Evolutionary conservation across 2,113 vertebrate genomes (phyloP), one percentile per base, ranked within the genome.

Genomic region (Thomomys bottae): DNA sequence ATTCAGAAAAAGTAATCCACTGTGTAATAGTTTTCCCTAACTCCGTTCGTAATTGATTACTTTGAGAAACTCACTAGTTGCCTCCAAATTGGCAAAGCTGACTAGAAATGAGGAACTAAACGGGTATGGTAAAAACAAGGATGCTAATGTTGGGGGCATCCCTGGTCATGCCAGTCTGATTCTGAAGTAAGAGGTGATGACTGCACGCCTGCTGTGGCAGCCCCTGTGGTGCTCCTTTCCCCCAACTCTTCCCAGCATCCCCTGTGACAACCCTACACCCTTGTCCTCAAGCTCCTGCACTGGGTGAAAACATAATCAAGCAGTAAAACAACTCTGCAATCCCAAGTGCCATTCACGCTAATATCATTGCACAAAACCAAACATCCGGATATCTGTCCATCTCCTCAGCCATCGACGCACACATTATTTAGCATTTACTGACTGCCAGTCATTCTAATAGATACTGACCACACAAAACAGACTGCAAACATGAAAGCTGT

Each of bases 1-100:
- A 1, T 20, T 75, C 42, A 73, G 59, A 72, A 89, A 85, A 83
- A 30, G 34, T 28, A 70, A 80, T 81, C 68, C 28, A 61, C 67
- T 84, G 34, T 71, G 6, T 72, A 92, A 36, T 59, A 26, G 77
- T 92, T 92, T 79, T 28, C n/a, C 20, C n/a, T 57, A 71, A 63
- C 73, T 77, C 32, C 28, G 42, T 83, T 54, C 67, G 67, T 59
- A 78, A 32, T 38, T 73, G 23, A 49, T 34, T 86, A 24, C 40
- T 68, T 75, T 30, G 23, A 73, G 36, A 45, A 92, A 32, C 26
- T 66, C 14, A 40, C 49, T 45, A 36, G 40, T 76, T 9, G 36
- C 28, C 54, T 26, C 83, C 85, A 70, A 85, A 38, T 49, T 64
- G 85, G 11, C 6, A 88, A 54, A 64, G 66, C 38, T 66, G 26